phyloP scores from a whole-genome alignment of 2,113 vertebrate genomes.

The Marmota monax region DNA sequence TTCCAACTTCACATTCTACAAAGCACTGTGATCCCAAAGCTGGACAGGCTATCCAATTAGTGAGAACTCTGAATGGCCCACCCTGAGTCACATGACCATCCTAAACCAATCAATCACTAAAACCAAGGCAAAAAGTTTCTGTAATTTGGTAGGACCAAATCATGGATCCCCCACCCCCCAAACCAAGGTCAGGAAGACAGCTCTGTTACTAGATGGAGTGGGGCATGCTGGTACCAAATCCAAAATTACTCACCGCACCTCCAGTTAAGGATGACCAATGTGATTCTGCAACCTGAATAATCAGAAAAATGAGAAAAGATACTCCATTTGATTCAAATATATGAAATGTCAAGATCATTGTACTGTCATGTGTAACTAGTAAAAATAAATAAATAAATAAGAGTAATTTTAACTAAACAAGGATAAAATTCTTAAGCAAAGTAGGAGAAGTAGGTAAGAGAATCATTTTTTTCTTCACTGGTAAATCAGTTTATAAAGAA shows the following conservation, averaged over 20 bases:
- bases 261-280: too few species aligned
- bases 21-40: not conserved
- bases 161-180: not conserved
- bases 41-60: not conserved
- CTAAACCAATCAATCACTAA: not conserved
- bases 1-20: not conserved
- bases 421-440: not conserved
- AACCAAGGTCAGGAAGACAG: not conserved
- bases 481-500: constrained; percentile 1
- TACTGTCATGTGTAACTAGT: too few species aligned
- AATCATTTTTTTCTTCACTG: not conserved
- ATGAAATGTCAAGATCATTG: too few species aligned
- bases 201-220: not conserved
- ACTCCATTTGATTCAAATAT: too few species aligned
- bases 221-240: not conserved
- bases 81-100: not conserved
- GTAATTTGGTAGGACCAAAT: not conserved
- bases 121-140: not conserved
- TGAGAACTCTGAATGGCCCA: not conserved
- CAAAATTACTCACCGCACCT: not conserved
- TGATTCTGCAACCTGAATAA: too few species aligned
- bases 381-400: not conserved
- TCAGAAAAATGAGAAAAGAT: too few species aligned
- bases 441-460: too few species aligned
- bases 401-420: not conserved